Evolutionary conservation across 1,140 invertebrate genomes (phyloP).

Genomic region (Colletes gigas): DNA sequence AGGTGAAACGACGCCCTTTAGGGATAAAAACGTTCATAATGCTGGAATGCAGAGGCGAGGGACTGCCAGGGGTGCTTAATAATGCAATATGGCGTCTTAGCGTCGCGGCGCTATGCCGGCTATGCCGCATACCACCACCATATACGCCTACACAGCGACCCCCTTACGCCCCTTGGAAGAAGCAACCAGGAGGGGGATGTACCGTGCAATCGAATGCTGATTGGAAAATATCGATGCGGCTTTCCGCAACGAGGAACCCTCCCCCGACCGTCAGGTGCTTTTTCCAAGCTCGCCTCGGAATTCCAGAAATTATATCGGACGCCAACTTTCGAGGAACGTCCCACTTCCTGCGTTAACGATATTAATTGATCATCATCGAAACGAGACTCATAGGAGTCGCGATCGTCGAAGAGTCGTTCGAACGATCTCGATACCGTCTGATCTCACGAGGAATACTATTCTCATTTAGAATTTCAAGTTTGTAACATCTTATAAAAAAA

Average conservation of each 20-base stretch:
- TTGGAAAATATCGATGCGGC: conserved; percentile 78
- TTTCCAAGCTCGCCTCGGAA: conserved; percentile 53
- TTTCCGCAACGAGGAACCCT: conserved; percentile 26
- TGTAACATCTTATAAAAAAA: too few species aligned
- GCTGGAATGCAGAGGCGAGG: conserved; percentile 75
- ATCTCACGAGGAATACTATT: too few species aligned
- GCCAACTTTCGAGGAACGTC: conserved; percentile 21
- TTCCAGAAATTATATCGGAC: conserved; percentile 57
- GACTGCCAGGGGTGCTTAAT: conserved; percentile 74
- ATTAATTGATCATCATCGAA: conserved; percentile 42
- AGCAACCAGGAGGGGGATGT: not conserved
- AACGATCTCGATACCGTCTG: too few species aligned
- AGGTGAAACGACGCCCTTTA: conserved; percentile 64
- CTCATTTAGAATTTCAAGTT: too few species aligned
- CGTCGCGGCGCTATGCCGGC: conserved; percentile 76
- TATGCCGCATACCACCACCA: conserved; percentile 78
- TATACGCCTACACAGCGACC: conserved; percentile 71
- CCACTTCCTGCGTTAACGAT: not conserved
- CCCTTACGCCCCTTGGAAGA: conserved; percentile 45
- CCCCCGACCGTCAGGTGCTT: conserved; percentile 36
- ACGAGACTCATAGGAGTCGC: not conserved
- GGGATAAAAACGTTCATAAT: conserved; percentile 80
- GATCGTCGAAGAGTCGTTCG: not conserved
- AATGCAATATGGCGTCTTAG: conserved; percentile 79
- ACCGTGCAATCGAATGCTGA: conserved; percentile 76